Evolutionary conservation across 2,888 invertebrate genomes (phyloP).

Genomic region (Arctia plantaginis): DNA sequence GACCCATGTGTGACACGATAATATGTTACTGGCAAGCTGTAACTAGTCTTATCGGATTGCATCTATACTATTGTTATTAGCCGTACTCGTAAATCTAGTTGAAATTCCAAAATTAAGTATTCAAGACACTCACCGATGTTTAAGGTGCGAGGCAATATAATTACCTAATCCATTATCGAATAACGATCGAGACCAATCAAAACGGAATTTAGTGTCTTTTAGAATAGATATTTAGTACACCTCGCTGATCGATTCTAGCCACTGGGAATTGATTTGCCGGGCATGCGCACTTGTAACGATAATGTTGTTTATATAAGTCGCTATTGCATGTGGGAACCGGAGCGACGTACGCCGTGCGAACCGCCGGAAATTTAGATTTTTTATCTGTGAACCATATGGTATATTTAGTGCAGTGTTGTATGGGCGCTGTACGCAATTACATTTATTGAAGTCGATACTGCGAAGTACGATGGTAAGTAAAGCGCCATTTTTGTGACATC

Average conservation of each 20-base stretch:
- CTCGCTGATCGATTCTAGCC: constrained; percentile 64
- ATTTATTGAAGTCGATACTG: constrained; percentile 48
- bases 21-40: constrained; percentile 35
- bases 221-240: constrained; percentile 64
- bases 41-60: constrained; percentile 33
- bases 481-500: constrained; percentile 24
- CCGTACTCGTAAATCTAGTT: constrained; percentile 32
- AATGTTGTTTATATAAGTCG: constrained; percentile 70
- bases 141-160: constrained; percentile 58
- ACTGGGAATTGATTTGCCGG: constrained; percentile 72
- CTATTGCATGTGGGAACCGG: constrained; percentile 78
- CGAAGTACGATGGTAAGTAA: constrained; percentile 43
- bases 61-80: constrained; percentile 5
- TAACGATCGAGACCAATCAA: constrained; percentile 67
- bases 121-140: constrained; percentile 56
- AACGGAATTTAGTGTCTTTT: constrained; percentile 70
- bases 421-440: constrained; percentile 58
- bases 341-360: constrained; percentile 77
- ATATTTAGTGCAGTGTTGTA: constrained; percentile 57
- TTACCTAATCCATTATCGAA: constrained; percentile 67
- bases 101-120: constrained; percentile 50
- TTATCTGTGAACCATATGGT: constrained; percentile 48
- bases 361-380: constrained; percentile 74
- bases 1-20: constrained; percentile 49
- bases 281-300: constrained; percentile 73